Evolutionary conservation across 2,113 vertebrate genomes (phyloP), one percentile per base, ranked within the genome.

Genomic region (Callocephalon fimbriatum): DNA sequence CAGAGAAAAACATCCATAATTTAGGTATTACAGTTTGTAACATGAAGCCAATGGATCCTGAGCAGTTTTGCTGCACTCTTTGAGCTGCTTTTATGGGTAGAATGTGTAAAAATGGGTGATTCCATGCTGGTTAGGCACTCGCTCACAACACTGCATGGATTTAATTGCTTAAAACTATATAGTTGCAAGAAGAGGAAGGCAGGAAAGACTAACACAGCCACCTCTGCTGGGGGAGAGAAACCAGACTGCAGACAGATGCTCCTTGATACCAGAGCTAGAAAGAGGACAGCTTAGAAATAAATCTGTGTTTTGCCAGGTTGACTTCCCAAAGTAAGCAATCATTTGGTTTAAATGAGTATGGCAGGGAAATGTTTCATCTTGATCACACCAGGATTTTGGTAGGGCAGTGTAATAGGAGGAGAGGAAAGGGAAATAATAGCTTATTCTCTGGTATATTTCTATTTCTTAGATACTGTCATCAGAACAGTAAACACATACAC

Each of bases 41-140:
- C 85, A 81, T 65, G 58, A 84, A 88, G 74, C 66, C 92, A 90
- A 95, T 95, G 95, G 88, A 88, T 94, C 78, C 85, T 27, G 70
- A 90, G 58, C 85, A 61, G 70, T 93, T 96, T 86, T 79, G 88
- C 86, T 86, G 95, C 71, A 23, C 88, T 56, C 32, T 92, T 85
- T 85, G 90, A 93, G 88, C 61, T 68, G 85, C 88, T 94, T 95
- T 93, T 88, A 94, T 79, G 81, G 51, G 71, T 3, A 15, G 62
- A 75, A 95, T 76, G 74, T 90, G 85, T 75, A 82, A 81, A 95
- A 92, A 54, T 68, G 35, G 31, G 65, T 16, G 70, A 93, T 91
- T 91, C 85, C 61, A n/a, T 40, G 66, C 85, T 4, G 0, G 70
- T 96, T 88, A 95, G 85, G 88, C 66, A 75, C 74, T 87, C 87